Evolutionary conservation across 2,113 vertebrate species (phyloP), one percentile per base, ranked within the genome.

Genomic region (Mustelus asterias): DNA sequence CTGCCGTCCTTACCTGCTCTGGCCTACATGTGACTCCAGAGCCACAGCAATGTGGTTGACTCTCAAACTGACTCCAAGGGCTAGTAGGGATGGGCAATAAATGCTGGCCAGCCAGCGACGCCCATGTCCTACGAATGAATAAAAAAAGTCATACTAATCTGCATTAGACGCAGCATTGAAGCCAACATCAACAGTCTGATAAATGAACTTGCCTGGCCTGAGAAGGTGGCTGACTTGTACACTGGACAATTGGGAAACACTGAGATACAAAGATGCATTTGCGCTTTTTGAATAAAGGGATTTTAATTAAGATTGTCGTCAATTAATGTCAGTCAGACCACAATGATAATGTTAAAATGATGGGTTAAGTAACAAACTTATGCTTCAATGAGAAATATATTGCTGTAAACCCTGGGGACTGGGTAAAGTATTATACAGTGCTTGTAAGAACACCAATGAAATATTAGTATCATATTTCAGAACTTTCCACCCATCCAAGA

Each of bases 401-500:
- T 63, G 67, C 37, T 94, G 4, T 72, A 44, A 72, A 95, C 54
- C 88, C 14, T n/a, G 29, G 54, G 33, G 2, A 60, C 88, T 58
- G 26, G 58, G 58, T 63, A 26, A 63, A 90, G 33, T 33, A n/a
- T 16, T 33, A 90, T 90, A 60, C 2, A 26, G 54, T 58, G 48
- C 29, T 58, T 13, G 44, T 89, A 90, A 90, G 16, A 58, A 89
- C 88, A 90, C 54, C 88, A 60, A 54, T 90, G 33, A 90, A 29
- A 60, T 26, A 60, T 90, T 90, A 60, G 88, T 54, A 90, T 90
- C 88, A 90, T 60, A 90, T 90, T 90, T 26, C 54, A 90, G 88
- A 60, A 29, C 22, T 6, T 14, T 90, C 6, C 54, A 5, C 37
- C 16, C 10, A 60, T 90, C 88, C 54, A 90, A 90, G 60, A 60